phyloP scores from a whole-genome alignment of 2,888 invertebrate genomes.

The Apodemia zela region DNA sequence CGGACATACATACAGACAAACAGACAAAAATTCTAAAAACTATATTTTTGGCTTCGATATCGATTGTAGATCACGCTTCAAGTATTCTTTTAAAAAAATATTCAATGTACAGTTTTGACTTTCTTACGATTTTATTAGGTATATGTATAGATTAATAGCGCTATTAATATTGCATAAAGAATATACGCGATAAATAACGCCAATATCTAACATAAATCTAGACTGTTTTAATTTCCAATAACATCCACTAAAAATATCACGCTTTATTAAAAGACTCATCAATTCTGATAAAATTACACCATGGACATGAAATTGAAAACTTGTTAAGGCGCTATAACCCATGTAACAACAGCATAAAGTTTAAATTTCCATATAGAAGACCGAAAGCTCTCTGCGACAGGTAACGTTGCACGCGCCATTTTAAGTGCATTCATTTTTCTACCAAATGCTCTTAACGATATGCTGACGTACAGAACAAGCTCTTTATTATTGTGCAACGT shows the following conservation, averaged over 20 bases:
- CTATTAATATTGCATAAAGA: not conserved
- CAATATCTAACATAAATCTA: constrained; percentile 8
- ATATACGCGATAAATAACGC: not conserved
- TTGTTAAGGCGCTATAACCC: not conserved
- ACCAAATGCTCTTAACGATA: constrained; percentile 34
- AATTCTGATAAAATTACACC: constrained; percentile 14
- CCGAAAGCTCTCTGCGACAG: constrained; percentile 24
- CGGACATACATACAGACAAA: too few species aligned
- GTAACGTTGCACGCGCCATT: constrained; percentile 34
- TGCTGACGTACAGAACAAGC: constrained; percentile 31
- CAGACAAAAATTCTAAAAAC: too few species aligned
- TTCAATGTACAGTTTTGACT: too few species aligned
- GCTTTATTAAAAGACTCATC: constrained; percentile 16
- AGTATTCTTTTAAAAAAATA: too few species aligned
- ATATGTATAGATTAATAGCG: too few species aligned
- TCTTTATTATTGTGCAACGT: constrained; percentile 28
- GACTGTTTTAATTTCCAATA: constrained; percentile 16
- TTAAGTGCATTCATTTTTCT: constrained; percentile 36
- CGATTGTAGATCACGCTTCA: too few species aligned
- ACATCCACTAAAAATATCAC: not conserved
- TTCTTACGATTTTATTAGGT: too few species aligned
- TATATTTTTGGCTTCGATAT: too few species aligned
- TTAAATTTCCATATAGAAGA: not conserved
- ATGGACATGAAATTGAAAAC: constrained; percentile 8
- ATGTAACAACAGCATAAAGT: not conserved